These are phyloP conservation scores for Bovichtus diacanthus DNA, from an alignment of 2,797 vertebrate genomes.

Conservation along the genomic window DNA sequence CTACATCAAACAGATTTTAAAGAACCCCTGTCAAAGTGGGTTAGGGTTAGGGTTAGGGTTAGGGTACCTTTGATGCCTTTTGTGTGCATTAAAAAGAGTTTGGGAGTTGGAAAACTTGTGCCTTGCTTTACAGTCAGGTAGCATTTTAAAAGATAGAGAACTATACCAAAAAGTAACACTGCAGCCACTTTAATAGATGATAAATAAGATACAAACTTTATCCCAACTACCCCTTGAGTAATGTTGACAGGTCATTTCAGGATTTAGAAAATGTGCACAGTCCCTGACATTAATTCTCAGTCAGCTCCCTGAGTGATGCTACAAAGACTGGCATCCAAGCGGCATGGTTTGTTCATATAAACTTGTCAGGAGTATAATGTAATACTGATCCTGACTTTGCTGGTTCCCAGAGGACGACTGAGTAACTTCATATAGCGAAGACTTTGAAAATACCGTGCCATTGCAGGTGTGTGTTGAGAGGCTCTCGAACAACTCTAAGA, in stretches of 20 bases:
- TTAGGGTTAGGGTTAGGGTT: no score
- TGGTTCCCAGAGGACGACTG: background rate
- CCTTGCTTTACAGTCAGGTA: no score
- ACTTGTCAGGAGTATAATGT: constrained; percentile 3
- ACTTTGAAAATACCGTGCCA: background rate
- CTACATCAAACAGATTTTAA: constrained; percentile 3
- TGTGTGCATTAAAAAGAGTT: background rate
- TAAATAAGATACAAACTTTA: background rate
- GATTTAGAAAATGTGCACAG: background rate
- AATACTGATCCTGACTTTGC: background rate
- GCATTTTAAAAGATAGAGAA: background rate
- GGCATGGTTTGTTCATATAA: constrained; percentile 13
- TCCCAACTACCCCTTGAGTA: background rate
- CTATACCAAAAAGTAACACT: constrained; percentile 6
- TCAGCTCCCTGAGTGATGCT: constrained; percentile 4
- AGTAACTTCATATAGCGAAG: background rate
- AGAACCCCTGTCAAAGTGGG: background rate
- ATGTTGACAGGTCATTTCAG: constrained; percentile 10
- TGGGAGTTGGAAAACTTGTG: background rate
- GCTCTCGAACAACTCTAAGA: background rate
- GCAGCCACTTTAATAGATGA: constrained; percentile 4
- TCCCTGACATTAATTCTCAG: constrained; percentile 4
- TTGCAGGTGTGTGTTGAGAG: background rate
- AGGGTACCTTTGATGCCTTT: background rate
- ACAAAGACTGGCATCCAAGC: background rate